Percentiles rank a stretch among this genome's conserved stretches.
Conservation (phyloP, 1,140 invertebrate species). For the Bombus cullumanus region DNA sequence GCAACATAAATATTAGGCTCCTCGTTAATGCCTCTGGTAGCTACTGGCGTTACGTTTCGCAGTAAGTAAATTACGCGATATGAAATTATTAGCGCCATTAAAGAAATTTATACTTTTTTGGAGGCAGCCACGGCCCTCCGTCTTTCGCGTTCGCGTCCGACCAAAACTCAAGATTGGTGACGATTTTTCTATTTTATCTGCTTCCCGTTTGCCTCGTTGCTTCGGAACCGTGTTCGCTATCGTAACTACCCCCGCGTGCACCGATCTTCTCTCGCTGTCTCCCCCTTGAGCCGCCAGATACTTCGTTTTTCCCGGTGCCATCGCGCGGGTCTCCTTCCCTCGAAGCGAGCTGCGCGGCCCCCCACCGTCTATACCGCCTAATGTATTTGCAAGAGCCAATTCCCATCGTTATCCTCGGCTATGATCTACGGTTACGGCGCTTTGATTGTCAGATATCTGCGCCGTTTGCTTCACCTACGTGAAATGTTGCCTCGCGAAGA, state of each 20-base stretch:
- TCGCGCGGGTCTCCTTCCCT: not conserved
- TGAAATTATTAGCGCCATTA: conserved; percentile 84
- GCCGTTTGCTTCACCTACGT: conserved; percentile 64
- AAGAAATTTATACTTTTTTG: conserved; percentile 83
- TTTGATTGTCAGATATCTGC: conserved; percentile 80
- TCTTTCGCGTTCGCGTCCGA: conserved; percentile 36
- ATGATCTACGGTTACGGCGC: conserved; percentile 80
- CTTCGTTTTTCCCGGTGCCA: not conserved
- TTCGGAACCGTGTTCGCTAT: conserved; percentile 41
- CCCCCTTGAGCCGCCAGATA: not conserved
- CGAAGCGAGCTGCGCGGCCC: conserved; percentile 50
- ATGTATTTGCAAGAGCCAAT: conserved; percentile 82
- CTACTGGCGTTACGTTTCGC: conserved; percentile 84
- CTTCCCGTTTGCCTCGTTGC: conserved; percentile 65
- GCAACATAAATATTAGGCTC: conserved; percentile 83
- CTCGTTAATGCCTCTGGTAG: conserved; percentile 83
- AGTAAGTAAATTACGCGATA: conserved; percentile 84
- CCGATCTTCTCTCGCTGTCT: not conserved
- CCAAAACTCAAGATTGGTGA: conserved; percentile 67
- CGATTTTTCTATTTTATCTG: conserved; percentile 83
- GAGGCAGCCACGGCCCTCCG: conserved; percentile 31
- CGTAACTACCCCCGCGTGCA: conserved; percentile 6
- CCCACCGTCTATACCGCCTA: conserved; percentile 72
- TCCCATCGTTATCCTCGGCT: conserved; percentile 78
- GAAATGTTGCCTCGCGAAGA: conserved; percentile 32